phyloP scores from a whole-genome alignment of 1,140 invertebrate genomes.

The Cherax destructor region DNA sequence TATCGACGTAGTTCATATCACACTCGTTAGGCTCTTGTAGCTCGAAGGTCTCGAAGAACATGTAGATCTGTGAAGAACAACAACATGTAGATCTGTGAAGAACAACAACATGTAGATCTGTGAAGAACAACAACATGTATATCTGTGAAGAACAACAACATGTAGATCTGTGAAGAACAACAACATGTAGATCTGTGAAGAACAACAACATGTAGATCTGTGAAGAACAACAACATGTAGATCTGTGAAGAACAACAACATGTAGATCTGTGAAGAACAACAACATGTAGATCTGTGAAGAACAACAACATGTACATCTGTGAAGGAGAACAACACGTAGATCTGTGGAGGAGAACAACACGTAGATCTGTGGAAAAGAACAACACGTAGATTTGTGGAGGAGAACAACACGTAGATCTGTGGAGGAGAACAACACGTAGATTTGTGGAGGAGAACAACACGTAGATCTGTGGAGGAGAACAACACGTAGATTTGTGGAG shows the following conservation, averaged over 20 bases:
- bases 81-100: too few relatives aligned
- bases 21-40: constrained; percentile 88
- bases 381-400: too few relatives aligned
- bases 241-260: neutral
- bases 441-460: too few relatives aligned
- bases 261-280: neutral
- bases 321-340: neutral
- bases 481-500: too few relatives aligned
- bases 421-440: too few relatives aligned
- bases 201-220: neutral
- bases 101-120: too few relatives aligned
- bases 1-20: constrained; percentile 87
- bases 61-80: constrained; percentile 79
- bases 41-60: constrained; percentile 82
- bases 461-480: too few relatives aligned
- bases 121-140: too few relatives aligned
- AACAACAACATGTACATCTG: neutral
- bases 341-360: neutral
- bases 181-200: neutral
- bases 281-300: neutral
- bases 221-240: neutral
- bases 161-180: neutral
- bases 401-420: too few relatives aligned
- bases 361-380: too few relatives aligned
- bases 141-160: neutral